Base-by-base conservation (phyloP, 1,140 invertebrate species). In the Ylistrum balloti region DNA sequence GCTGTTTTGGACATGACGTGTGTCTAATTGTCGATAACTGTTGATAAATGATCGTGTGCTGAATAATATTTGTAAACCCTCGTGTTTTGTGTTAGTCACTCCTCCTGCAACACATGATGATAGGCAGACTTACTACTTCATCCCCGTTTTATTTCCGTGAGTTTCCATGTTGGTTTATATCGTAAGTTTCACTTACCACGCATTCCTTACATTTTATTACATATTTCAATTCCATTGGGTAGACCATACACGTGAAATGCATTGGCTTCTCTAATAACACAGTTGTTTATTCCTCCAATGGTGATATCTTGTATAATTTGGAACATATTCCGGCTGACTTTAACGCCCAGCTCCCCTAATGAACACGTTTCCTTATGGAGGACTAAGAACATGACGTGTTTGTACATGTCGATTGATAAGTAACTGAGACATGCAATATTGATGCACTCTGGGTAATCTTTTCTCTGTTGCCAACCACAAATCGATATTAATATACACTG, bases 381-480 rank as follows among this genome's bases (percentile, higher is more conserved):
- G 56, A n/a, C n/a, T 74, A 74, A 74, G 56, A n/a, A 74, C 45
- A 56, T 56, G 45, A 56, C 56, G 56, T 74, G 56, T 74, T 74
- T 74, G 56, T 74, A 74, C n/a, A 28, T 74, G 56, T 74, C 5
- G 56, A 74, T n/a, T 74, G 56, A 74, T 74, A 74, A 74, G 56
- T 74, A 74, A 74, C 56, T 5, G 20, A 74, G 56, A 74, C 56
- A 74, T 74, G 56, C 56, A 74, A 74, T 74, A 74, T 74, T 74
- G 56, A 74, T 74, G 56, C 56, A 74, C 56, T 74, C 56, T n/a
- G 56, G 56, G 56, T 74, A 74, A 74, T 74, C 56, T 74, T 74
- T 74, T 74, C 56, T 74, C 9, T 28, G 56, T 74, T 74, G 56
- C 56, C 22, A 74, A 74, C 56, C 56, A 5, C 1, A 74, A 74